phyloP scores from a whole-genome alignment of 2,113 vertebrate species.

The Tichodroma muraria region DNA sequence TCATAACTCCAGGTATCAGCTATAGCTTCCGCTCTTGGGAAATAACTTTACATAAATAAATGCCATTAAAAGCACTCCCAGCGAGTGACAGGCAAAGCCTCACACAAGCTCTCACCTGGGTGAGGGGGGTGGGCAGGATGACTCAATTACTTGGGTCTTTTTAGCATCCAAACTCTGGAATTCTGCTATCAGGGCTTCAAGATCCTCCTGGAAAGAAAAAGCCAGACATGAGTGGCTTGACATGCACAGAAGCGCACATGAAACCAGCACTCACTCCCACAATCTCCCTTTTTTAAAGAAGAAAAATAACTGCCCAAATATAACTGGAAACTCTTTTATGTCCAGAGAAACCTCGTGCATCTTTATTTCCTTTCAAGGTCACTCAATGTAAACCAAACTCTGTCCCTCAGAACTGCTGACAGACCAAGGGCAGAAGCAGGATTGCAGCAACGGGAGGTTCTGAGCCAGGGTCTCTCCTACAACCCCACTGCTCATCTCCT shows the following conservation, averaged over 20 bases:
- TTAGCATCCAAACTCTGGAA: slow-evolving; percentile 89
- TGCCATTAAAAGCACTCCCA: not conserved
- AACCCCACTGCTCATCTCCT: not conserved
- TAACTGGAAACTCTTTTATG: not conserved
- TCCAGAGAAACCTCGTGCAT: rapidly evolving
- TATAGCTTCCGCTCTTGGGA: not conserved
- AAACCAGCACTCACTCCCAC: not conserved
- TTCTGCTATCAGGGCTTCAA: slow-evolving; percentile 91
- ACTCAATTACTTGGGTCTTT: slow-evolving; percentile 86
- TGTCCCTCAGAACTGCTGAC: not conserved
- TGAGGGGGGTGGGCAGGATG: slow-evolving; percentile 79
- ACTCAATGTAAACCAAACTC: not conserved
- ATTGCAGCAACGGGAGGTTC: not conserved
- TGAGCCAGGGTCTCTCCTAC: not conserved
- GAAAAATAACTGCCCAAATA: not conserved
- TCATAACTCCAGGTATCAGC: not conserved
- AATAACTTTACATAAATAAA: not conserved
- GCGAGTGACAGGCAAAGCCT: not conserved
- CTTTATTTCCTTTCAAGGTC: not conserved
- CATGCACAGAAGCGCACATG: not conserved
- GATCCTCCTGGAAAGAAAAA: slow-evolving; percentile 80
- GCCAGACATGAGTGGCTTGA: not conserved
- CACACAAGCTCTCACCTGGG: slow-evolving; percentile 71
- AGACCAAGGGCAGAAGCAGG: not conserved
- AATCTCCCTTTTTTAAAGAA: rapidly evolving